These are phyloP conservation scores for Noctua janthina DNA, from an alignment of 2,888 invertebrate species.

Conservation along the genomic window DNA sequence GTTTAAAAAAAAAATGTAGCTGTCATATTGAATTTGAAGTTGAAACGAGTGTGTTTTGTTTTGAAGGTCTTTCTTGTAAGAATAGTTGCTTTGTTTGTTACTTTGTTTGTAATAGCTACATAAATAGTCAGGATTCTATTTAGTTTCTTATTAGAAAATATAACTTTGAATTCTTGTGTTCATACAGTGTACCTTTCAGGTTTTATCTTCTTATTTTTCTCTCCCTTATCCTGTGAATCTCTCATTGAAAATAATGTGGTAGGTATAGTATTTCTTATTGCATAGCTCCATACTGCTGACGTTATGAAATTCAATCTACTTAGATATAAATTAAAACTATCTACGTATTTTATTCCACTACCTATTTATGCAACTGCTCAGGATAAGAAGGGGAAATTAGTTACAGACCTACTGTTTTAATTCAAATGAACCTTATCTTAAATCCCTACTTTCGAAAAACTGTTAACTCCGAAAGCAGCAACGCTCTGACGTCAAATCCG, in stretches of 20 bases:
- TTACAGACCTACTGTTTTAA: not conserved
- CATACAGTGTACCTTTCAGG: not conserved
- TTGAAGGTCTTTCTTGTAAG: not conserved
- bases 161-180: not conserved
- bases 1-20: conserved; percentile 22
- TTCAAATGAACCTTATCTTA: not conserved
- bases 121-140: conserved; percentile 7
- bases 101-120: not conserved
- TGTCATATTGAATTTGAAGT: conserved; percentile 47
- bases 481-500: conserved; percentile 45
- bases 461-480: not conserved
- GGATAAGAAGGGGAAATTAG: not conserved
- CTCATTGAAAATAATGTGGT: not conserved
- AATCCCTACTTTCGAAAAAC: conserved; percentile 10
- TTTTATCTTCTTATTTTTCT: conserved; percentile 1
- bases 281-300: not conserved
- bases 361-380: not conserved
- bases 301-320: not conserved
- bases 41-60: conserved; percentile 39
- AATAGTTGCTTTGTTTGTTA: conserved; percentile 1
- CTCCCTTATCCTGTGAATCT: not conserved
- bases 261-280: not conserved
- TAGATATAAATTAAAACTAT: not conserved
- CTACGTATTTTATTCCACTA: not conserved
- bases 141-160: conserved; percentile 34